Base-by-base conservation (phyloP, 2,888 invertebrate genomes). In the Tipula confusa region DNA sequence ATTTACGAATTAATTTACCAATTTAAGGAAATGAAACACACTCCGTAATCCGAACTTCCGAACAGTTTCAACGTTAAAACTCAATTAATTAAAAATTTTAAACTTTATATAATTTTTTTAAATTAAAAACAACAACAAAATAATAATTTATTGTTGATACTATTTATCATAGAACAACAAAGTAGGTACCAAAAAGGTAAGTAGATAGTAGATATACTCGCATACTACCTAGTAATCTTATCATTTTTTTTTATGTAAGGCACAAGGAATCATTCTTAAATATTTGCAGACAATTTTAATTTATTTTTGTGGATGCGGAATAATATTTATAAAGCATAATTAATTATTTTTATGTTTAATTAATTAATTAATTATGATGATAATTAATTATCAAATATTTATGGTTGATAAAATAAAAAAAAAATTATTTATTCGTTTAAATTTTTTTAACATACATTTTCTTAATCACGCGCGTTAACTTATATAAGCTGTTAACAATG, bases 351-450 rank as follows among this genome's bases (percentile, higher is more conserved):
- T 0, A 7, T 64, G 64, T 64, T 64, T 64, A 64, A 24, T 64
- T 64, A 64, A 48, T 64, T 64, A 64, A 64, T 64, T 64, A 64
- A 64, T 64, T 64, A 64, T 64, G 64, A 24, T 24, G 64, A 64
- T 64, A 64, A 64, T 64, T 64, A 64, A 64, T 64, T 64, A 64
- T 64, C 64, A 64, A 64, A 64, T 64, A 64, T 64, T 64, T 64
- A 64, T 64, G 64, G 24, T 64, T 64, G 64, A 64, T 64, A 64
- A 33, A 6, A 33, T 9, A 33, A n/a, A 64, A 64, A 43, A n/a
- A 4, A 24, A 64, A 64, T 64, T 64, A 31, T 43, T 48, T 64
- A 11, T 24, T 64, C n/a, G 64, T 64, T 9, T 64, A 64, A 64
- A 64, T 64, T 64, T 64, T 64, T 24, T 18, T 43, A 1, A 4